Evolutionary conservation across 1,140 invertebrate genomes (phyloP), one percentile per base, ranked within the genome.

Genomic region (Bombyx mandarina): DNA sequence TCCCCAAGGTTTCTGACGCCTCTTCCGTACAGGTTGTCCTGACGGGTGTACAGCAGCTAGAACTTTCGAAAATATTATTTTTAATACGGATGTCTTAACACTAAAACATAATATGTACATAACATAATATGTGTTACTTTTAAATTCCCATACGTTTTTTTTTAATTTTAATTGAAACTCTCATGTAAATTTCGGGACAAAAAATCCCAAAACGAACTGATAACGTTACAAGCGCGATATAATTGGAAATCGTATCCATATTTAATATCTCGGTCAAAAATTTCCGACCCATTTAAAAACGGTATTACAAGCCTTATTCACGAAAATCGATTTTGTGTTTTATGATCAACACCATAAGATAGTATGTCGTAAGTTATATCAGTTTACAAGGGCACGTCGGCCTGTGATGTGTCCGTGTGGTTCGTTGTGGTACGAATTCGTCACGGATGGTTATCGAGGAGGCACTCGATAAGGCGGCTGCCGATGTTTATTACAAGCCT

Each of bases 381-480:
- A 44, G 22, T 12, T 53, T 46, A 35, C 42, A 43, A 49, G 45
- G 54, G 45, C 42, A 49, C 12, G 47, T 26, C 4, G 26, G 26
- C 26, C 4, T 5, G 26, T 35, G 26, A 35, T 35, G 26, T 35
- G 26, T 35, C 4, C 26, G 26, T 49, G 53, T 4, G 1, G 45
- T 22, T 57, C 12, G 53, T 58, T 77, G 71, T 76, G 76, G 71
- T 79, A 81, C 74, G 70, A 84, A 87, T 87, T 87, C 82, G 82
- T 87, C 84, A 87, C 80, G 84, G 84, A 75, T 82, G 77, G 74
- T 87, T 87, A 87, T 87, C 84, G 78, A 80, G 70, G 61, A 75
- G 71, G 75, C 80, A 77, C 61, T 70, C 77, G 80, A 85, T 86
- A 82, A 84, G 76, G 81, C 76, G 71, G 71, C 71, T 79, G 79